phyloP scores from a whole-genome alignment of 2,888 invertebrate genomes.

The Leptopilina myrica region DNA sequence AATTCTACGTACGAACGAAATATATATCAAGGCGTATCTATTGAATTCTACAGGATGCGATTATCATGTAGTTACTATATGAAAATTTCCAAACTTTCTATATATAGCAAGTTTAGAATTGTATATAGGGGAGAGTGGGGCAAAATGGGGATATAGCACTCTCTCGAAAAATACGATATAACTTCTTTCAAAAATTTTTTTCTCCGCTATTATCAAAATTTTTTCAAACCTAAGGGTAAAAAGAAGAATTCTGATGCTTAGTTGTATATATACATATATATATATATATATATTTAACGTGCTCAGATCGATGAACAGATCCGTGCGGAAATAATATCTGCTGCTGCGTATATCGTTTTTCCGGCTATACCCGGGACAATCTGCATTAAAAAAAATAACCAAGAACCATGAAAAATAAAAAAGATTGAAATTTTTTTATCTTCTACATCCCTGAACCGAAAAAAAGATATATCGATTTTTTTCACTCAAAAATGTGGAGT shows the following conservation, averaged over 20 bases:
- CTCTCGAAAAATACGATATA: too few species aligned
- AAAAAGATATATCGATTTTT: neutral
- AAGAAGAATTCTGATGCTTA: too few species aligned
- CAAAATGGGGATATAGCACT: too few species aligned
- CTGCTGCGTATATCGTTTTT: conserved; percentile 14
- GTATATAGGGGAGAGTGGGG: too few species aligned
- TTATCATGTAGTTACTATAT: conserved; percentile 13
- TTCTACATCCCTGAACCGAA: neutral
- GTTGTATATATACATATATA: too few species aligned
- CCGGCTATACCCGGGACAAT: neutral
- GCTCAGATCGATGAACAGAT: conserved; percentile 36
- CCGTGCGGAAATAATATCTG: conserved; percentile 35
- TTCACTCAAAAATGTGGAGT: neutral
- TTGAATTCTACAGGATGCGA: conserved; percentile 32
- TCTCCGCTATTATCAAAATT: too few species aligned
- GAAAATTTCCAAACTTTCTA: conserved; percentile 27
- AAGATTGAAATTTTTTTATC: neutral
- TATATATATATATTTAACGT: neutral
- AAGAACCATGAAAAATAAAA: neutral
- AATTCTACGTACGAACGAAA: neutral
- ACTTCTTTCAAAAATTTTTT: too few species aligned
- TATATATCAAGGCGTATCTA: neutral
- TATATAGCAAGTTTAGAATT: too few species aligned
- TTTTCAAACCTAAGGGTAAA: too few species aligned
- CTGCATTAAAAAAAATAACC: conserved; percentile 8